phyloP scores from a whole-genome alignment of 1,140 invertebrate genomes.

The Elysia chlorotica region DNA sequence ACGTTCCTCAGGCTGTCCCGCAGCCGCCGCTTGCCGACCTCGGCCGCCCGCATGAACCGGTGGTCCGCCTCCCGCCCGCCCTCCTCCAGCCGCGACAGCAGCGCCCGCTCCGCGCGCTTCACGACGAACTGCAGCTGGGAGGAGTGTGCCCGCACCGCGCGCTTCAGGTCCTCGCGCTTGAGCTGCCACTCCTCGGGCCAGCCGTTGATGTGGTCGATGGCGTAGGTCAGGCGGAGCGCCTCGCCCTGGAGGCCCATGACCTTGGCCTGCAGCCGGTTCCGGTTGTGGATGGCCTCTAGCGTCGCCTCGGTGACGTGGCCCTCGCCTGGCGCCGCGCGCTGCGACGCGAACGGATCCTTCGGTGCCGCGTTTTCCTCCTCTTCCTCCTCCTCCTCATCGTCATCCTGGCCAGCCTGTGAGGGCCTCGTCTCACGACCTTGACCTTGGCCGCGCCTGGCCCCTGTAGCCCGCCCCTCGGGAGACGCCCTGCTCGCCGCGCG shows the following conservation, averaged over 20 bases:
- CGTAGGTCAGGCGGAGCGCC: constrained; percentile 32
- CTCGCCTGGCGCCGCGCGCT: neutral
- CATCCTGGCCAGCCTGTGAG: neutral
- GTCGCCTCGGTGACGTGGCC: neutral
- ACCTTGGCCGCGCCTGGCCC: neutral
- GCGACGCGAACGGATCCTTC: neutral
- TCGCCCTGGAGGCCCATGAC: constrained; percentile 30
- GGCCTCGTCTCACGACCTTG: neutral
- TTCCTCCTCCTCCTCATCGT: neutral
- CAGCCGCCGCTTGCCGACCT: constrained; percentile 25
- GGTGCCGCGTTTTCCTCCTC: neutral
- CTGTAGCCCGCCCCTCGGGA: neutral
- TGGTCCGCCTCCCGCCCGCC: constrained; percentile 22
- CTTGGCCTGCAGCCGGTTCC: constrained; percentile 12
- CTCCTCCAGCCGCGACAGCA: constrained; percentile 34
- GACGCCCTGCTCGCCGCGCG: neutral
- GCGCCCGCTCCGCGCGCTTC: constrained; percentile 30
- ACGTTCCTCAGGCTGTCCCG: constrained; percentile 32
- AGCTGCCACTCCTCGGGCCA: constrained; percentile 28
- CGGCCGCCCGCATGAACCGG: constrained; percentile 20
- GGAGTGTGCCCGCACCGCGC: constrained; percentile 30
- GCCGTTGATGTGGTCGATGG: constrained; percentile 31
- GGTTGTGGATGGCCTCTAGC: neutral
- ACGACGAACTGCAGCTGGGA: constrained; percentile 31
- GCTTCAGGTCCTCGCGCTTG: constrained; percentile 26